phyloP scores from a whole-genome alignment of 2,888 invertebrate genomes.

The Sarcophaga carnaria region DNA sequence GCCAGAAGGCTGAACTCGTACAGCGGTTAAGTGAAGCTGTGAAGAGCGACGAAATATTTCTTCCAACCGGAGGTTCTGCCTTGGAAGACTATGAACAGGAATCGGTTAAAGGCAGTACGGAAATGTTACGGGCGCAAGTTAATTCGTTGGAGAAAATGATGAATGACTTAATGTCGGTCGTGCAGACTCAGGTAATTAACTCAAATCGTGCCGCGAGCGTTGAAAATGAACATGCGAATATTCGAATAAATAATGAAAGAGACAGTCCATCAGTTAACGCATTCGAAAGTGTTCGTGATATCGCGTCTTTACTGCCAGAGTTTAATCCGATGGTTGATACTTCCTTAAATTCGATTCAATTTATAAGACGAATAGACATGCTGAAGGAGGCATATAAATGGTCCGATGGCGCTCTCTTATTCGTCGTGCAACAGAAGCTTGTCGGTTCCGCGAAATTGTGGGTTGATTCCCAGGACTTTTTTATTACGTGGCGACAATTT shows the following conservation, averaged over 20 bases:
- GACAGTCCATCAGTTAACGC: constrained; percentile 1
- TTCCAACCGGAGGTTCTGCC: too few species aligned
- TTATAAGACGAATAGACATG: constrained; percentile 53
- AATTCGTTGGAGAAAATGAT: constrained; percentile 29
- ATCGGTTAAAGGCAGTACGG: background rate
- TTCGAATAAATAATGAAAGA: too few species aligned
- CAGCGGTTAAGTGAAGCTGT: constrained; percentile 26
- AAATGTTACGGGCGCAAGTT: constrained; percentile 3
- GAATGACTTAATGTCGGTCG: constrained; percentile 44
- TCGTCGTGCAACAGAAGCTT: constrained; percentile 48
- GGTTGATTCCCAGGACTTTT: constrained; percentile 43
- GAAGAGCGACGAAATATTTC: background rate
- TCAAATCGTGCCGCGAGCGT: background rate
- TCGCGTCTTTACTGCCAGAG: constrained; percentile 47
- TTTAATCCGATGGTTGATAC: constrained; percentile 44
- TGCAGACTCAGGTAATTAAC: constrained; percentile 32
- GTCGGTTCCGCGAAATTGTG: constrained; percentile 36
- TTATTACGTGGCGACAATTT: constrained; percentile 42
- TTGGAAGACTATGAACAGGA: too few species aligned
- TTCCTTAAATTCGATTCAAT: constrained; percentile 45
- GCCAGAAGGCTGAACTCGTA: constrained; percentile 19
- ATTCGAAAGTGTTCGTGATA: constrained; percentile 37
- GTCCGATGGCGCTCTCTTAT: constrained; percentile 55
- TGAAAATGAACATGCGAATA: background rate
- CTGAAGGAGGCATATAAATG: constrained; percentile 51